Evolutionary conservation across 1,140 invertebrate species (phyloP).

Genomic region (Brachionus sp.): DNA sequence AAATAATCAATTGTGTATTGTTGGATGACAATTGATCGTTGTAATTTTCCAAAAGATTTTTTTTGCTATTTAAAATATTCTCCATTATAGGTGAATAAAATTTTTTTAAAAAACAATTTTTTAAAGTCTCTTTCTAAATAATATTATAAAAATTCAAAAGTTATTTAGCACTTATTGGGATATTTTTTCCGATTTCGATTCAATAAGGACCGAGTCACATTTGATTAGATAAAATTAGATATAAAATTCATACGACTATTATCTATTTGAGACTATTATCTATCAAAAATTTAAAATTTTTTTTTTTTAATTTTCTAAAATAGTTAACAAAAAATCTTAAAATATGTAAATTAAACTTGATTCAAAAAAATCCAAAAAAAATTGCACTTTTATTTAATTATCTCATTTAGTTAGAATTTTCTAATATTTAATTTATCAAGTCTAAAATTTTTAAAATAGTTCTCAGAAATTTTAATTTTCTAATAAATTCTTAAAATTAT

Average conservation of each 20-base stretch:
- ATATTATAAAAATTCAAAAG: background rate
- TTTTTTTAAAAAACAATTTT: background rate
- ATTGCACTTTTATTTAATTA: background rate
- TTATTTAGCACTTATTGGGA: background rate
- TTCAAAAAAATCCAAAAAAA: background rate
- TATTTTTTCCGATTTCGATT: no score
- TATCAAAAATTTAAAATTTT: background rate
- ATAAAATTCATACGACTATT: background rate
- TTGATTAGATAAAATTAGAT: background rate
- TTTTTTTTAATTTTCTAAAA: background rate
- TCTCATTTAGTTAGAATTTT: background rate
- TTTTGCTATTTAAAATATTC: background rate
- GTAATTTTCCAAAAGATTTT: background rate
- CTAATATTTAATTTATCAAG: background rate
- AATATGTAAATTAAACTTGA: background rate
- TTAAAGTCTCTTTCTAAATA: background rate
- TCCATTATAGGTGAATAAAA: background rate
- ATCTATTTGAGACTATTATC: no score
- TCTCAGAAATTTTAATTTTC: background rate
- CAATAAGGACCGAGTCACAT: no score
- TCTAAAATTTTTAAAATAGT: background rate
- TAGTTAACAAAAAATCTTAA: no score
- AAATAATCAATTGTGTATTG: background rate
- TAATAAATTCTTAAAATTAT: background rate
- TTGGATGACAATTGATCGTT: background rate